Conservation (phyloP, 2,888 invertebrate genomes). For the Latheticus oryzae region DNA sequence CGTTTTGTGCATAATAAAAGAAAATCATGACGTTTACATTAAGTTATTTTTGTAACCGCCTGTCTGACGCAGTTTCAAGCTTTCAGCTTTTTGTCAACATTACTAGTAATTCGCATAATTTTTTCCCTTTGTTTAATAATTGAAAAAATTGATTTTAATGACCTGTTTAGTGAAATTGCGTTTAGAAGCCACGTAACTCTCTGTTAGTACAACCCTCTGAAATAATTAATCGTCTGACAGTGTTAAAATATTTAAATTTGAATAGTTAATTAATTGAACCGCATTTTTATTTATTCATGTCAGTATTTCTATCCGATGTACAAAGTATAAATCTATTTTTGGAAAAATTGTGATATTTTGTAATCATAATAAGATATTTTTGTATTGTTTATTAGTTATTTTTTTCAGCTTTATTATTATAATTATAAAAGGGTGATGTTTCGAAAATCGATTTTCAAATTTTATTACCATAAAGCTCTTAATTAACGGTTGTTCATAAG, state of each 20-base stretch:
- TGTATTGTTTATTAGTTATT: slow-evolving; percentile 19
- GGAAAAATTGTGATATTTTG: slow-evolving; percentile 22
- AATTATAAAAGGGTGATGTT: slow-evolving; percentile 12
- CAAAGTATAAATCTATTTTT: slow-evolving; percentile 21
- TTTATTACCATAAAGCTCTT: slow-evolving; percentile 26
- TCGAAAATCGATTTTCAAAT: slow-evolving; percentile 24
- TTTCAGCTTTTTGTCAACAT: too few species aligned
- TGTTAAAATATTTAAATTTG: slow-evolving; percentile 35
- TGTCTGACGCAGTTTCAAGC: too few species aligned
- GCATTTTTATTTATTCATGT: slow-evolving; percentile 31
- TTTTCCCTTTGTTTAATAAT: too few species aligned
- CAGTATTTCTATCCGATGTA: slow-evolving; percentile 16
- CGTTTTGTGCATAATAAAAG: too few species aligned
- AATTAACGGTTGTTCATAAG: slow-evolving; percentile 12
- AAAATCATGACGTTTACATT: too few species aligned
- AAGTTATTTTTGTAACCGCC: too few species aligned
- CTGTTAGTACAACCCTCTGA: slow-evolving; percentile 31
- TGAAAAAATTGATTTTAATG: slow-evolving; percentile 20
- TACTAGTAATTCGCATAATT: too few species aligned
- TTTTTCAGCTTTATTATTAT: not conserved
- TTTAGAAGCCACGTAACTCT: slow-evolving; percentile 37
- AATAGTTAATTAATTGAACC: slow-evolving; percentile 37
- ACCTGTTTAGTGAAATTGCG: slow-evolving; percentile 14
- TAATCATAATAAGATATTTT: slow-evolving; percentile 31
- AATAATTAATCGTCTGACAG: slow-evolving; percentile 36